Evolutionary conservation across 2,113 vertebrate species (phyloP).

Genomic region (Lepus americanus): DNA sequence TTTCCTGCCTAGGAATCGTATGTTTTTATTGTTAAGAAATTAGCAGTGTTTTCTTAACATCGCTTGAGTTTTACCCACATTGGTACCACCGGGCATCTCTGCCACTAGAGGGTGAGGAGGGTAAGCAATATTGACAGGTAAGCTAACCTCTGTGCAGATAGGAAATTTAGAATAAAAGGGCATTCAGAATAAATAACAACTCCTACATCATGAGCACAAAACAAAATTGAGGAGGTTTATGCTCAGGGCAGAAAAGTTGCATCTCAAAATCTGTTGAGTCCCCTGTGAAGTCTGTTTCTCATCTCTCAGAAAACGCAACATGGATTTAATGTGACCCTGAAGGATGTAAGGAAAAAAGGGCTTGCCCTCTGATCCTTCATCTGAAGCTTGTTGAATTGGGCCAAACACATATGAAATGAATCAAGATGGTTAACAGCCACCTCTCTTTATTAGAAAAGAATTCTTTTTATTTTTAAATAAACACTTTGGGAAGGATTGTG

Average conservation of each 20-base stretch:
- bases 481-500: constrained; percentile 76
- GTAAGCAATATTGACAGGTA: constrained; percentile 63
- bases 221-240: constrained; percentile 72
- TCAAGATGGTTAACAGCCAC: constrained; percentile 89
- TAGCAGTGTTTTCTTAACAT: neutral
- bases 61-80: neutral
- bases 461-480: constrained; percentile 89
- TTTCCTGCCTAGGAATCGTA: constrained; percentile 35
- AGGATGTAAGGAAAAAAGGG: constrained; percentile 83
- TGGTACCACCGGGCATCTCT: neutral
- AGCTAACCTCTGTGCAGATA: constrained; percentile 49
- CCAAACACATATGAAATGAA: constrained; percentile 83
- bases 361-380: constrained; percentile 78
- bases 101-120: neutral
- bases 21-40: constrained; percentile 44
- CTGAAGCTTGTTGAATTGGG: constrained; percentile 80
- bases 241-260: constrained; percentile 50
- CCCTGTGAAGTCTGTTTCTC: constrained; percentile 71
- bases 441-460: constrained; percentile 86
- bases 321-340: constrained; percentile 83
- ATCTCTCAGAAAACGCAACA: constrained; percentile 77
- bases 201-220: constrained; percentile 52
- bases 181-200: constrained; percentile 77
- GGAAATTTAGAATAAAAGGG: constrained; percentile 68
- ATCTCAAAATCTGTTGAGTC: constrained; percentile 72